phyloP scores from a whole-genome alignment of 2,113 vertebrate genomes.

The Fregetta grallaria region DNA sequence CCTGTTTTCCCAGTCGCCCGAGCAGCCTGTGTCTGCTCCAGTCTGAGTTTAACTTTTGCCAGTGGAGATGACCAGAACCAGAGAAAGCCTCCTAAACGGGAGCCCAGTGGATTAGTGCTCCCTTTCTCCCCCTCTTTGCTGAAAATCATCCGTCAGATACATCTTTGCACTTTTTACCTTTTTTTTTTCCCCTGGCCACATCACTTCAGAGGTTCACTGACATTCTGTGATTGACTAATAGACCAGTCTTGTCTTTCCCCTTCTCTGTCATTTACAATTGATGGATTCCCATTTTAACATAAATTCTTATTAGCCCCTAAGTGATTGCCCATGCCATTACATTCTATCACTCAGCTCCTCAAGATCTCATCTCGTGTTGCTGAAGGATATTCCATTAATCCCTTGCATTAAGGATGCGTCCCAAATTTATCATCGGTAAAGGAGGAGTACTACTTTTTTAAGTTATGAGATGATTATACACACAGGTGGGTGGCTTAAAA shows the following conservation, averaged over 20 bases:
- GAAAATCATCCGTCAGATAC: neutral
- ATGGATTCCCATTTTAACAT: conserved; percentile 52
- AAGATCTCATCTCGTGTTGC: conserved; percentile 24
- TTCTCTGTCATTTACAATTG: conserved; percentile 55
- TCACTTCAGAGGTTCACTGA: conserved; percentile 13
- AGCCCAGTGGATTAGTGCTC: neutral
- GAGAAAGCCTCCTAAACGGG: neutral
- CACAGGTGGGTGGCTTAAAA: neutral
- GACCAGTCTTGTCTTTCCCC: conserved; percentile 40
- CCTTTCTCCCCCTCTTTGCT: neutral
- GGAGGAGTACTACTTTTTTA: neutral
- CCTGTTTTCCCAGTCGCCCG: neutral
- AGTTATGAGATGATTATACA: neutral
- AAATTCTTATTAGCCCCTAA: conserved; percentile 64
- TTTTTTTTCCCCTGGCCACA: neutral
- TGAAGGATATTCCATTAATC: conserved; percentile 53
- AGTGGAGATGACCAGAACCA: neutral
- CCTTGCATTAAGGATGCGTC: neutral
- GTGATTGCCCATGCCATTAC: conserved; percentile 34
- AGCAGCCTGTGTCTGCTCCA: neutral
- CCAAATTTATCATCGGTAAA: conserved; percentile 18
- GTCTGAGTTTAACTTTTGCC: neutral
- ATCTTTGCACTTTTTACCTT: neutral
- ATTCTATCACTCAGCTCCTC: conserved; percentile 17
- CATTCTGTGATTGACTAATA: conserved; percentile 44